Base-by-base conservation (phyloP, 2,888 invertebrate species). In the Allophyes oxyacanthae region DNA sequence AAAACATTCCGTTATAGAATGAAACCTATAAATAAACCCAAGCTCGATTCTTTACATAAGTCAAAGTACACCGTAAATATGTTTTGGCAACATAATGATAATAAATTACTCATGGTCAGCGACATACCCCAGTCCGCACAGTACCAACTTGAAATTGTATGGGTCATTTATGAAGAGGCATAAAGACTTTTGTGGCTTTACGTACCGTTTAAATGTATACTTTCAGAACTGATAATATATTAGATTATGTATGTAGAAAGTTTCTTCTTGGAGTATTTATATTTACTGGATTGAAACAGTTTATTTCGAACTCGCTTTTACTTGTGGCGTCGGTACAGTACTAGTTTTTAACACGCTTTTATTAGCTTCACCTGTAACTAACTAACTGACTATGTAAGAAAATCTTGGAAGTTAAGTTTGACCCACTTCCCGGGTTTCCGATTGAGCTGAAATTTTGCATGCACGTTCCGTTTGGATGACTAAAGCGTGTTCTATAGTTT, bases 81-180 rank as follows among this genome's bases (percentile, higher is more conserved):
- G 79, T 81, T 81, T 80, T 77, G 73, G 72, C 67, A 69, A 72
- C 73, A 61, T 58, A 68, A 72, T 68, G 68, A 70, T 75, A 75
- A 80, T 79, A 81, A 75, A 81, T 79, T 78, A 81, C 75, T 57
- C 63, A 64, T 53, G 70, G 50, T 28, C 6, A 14, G 30, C 40
- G 49, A 66, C 51, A 38, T 67, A 55, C 51, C 53, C 51, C 33
- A 9, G 20, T 43, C 36, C 45, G 6, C 33, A 69, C 43, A 69
- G 45, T 62, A 40, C 50, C 40, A 43, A 25, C 42, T 51, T 26
- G 20, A 54, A 64, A 52, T 60, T 60, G 70, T 70, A 69, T 38
- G 44, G 55, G 41, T 57, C 60, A 57, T 60, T 60, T 62, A 54
- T 36, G 56, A 52, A 54, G 20, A 48, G 48, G 45, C 30, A 50